A percentile compares a stretch with the other conserved stretches of the same genome.
phyloP scores from a whole-genome alignment of 2,888 invertebrate species.

The Tortrix viridana region DNA sequence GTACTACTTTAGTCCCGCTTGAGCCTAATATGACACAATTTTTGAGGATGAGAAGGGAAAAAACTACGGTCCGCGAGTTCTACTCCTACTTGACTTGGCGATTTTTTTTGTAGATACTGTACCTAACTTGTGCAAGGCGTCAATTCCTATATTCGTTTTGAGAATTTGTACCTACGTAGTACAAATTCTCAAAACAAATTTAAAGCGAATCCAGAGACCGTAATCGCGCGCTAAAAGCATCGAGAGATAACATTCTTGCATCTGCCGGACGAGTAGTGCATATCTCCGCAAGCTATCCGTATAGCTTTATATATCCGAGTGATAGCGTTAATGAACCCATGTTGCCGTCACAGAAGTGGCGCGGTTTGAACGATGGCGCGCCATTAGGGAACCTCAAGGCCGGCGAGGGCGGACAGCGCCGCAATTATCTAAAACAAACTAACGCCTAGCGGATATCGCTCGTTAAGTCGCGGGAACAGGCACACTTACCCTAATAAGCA shows the following conservation, averaged over 20 bases:
- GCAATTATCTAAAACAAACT: slow-evolving; percentile 71
- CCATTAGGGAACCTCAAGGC: slow-evolving; percentile 72
- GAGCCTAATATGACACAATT: too few relatives aligned
- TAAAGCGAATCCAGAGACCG: slow-evolving; percentile 51
- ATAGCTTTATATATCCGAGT: slow-evolving; percentile 44
- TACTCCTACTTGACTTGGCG: too few relatives aligned
- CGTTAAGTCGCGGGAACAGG: slow-evolving; percentile 34
- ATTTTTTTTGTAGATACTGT: too few relatives aligned
- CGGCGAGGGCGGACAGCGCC: slow-evolving; percentile 68
- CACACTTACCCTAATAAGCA: slow-evolving; percentile 35
- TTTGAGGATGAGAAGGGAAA: too few relatives aligned
- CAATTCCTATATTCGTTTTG: too few relatives aligned
- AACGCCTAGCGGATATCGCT: slow-evolving; percentile 41
- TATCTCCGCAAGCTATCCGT: slow-evolving; percentile 41
- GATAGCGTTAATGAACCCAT: slow-evolving; percentile 82
- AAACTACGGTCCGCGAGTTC: too few relatives aligned
- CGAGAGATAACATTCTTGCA: slow-evolving; percentile 69
- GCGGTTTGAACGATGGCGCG: slow-evolving; percentile 69
- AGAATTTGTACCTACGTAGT: background rate
- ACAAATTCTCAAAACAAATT: slow-evolving; percentile 18
- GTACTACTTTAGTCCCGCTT: too few relatives aligned
- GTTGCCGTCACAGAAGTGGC: slow-evolving; percentile 75
- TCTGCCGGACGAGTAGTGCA: slow-evolving; percentile 50
- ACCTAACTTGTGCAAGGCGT: too few relatives aligned
- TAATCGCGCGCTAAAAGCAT: slow-evolving; percentile 77